phyloP scores from a whole-genome alignment of 2,888 invertebrate species.

The Dolichomitus sp. region DNA sequence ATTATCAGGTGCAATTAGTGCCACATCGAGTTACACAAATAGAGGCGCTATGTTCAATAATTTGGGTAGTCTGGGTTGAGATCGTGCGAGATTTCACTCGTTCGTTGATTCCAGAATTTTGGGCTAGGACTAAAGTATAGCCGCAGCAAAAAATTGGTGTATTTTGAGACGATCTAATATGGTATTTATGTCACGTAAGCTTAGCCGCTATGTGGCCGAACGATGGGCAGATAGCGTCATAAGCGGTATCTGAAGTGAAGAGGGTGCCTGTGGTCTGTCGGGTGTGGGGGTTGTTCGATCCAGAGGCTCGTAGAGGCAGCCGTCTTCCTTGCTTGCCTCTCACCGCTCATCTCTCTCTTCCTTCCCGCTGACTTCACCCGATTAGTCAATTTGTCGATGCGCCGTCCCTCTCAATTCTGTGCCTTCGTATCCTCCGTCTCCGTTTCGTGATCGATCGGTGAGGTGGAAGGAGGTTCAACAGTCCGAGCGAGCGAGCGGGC shows the following conservation, averaged over 20 bases:
- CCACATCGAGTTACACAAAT: constrained; percentile 52
- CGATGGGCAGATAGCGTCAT: constrained; percentile 68
- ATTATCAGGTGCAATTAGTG: constrained; percentile 58
- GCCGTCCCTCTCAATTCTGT: constrained; percentile 60
- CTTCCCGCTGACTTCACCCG: constrained; percentile 72
- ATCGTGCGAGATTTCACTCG: constrained; percentile 53
- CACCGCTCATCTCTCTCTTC: constrained; percentile 65
- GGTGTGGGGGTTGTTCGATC: constrained; percentile 58
- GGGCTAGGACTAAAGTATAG: neutral
- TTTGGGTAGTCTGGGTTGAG: constrained; percentile 47
- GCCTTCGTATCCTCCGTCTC: constrained; percentile 54
- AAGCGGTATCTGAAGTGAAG: constrained; percentile 66
- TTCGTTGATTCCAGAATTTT: constrained; percentile 26
- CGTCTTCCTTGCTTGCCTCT: constrained; percentile 53
- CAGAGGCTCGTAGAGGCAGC: constrained; percentile 44
- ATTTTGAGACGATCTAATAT: constrained; percentile 66
- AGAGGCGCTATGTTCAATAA: constrained; percentile 31
- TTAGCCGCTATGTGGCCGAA: constrained; percentile 65
- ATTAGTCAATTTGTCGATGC: constrained; percentile 73
- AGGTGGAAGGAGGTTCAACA: constrained; percentile 61
- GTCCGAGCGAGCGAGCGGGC: constrained; percentile 52
- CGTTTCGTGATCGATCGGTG: constrained; percentile 69
- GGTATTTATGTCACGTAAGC: constrained; percentile 70
- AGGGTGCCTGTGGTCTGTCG: constrained; percentile 47
- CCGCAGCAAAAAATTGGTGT: constrained; percentile 46